Percentiles rank a stretch among this genome's conserved stretches.
Conservation (phyloP, 2,888 invertebrate genomes). For the Lapara coniferarum region DNA sequence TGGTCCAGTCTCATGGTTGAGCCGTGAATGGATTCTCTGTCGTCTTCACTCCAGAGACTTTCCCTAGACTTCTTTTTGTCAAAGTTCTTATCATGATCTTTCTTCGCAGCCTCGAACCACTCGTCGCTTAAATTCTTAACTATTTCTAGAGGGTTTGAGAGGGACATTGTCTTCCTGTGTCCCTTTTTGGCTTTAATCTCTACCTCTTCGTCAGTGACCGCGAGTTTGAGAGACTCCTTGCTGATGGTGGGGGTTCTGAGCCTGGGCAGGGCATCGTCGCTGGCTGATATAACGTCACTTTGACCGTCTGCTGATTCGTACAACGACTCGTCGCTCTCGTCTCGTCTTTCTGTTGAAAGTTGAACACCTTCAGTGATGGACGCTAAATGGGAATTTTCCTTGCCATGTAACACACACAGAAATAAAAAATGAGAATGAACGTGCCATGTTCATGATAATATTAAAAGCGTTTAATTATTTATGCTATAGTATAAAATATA, state of each 20-base stretch:
- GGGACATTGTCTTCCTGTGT: conserved; percentile 78
- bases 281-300: conserved; percentile 75
- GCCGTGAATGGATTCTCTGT: conserved; percentile 72
- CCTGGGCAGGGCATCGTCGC: conserved; percentile 71
- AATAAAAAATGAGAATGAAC: background rate
- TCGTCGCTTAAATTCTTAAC: conserved; percentile 77
- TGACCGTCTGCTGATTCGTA: conserved; percentile 80
- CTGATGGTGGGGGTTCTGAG: conserved; percentile 75
- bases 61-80: conserved; percentile 78
- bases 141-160: conserved; percentile 78
- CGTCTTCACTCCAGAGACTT: conserved; percentile 79
- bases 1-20: conserved; percentile 68
- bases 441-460: conserved; percentile 3
- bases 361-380: conserved; percentile 35
- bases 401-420: conserved; percentile 45
- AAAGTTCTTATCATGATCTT: conserved; percentile 66
- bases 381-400: conserved; percentile 41
- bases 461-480: background rate
- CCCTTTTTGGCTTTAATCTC: conserved; percentile 66
- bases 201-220: conserved; percentile 76
- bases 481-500: too few relatives aligned
- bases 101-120: conserved; percentile 71
- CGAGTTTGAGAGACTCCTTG: conserved; percentile 77
- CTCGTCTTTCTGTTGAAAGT: conserved; percentile 70
- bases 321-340: conserved; percentile 78